phyloP scores from a whole-genome alignment of 1,140 invertebrate genomes.

The Hyles vespertilio region DNA sequence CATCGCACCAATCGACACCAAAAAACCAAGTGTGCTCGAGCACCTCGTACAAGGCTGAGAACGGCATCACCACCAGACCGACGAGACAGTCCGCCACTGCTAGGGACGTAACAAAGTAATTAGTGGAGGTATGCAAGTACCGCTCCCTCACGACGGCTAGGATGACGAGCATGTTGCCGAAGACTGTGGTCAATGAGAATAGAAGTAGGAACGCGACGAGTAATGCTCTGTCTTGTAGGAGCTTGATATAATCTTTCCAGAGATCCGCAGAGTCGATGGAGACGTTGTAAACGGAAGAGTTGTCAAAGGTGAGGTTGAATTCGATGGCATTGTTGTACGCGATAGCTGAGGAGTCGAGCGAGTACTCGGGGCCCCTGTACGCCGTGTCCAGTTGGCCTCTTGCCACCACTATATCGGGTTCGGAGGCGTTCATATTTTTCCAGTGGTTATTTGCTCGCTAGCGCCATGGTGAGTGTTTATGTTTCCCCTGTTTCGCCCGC shows the following conservation, averaged over 20 bases:
- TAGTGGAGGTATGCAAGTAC: constrained; percentile 95
- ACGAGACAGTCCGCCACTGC: constrained; percentile 98
- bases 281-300: constrained; percentile 42
- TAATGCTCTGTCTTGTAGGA: constrained; percentile 81
- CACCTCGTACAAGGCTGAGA: constrained; percentile 92
- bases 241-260: constrained; percentile 70
- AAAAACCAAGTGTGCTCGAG: constrained; percentile 91
- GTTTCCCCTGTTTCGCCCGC: constrained; percentile 63
- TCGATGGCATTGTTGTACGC: constrained; percentile 46
- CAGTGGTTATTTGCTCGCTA: constrained; percentile 54
- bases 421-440: constrained; percentile 68
- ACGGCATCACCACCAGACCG: constrained; percentile 97
- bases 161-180: constrained; percentile 97
- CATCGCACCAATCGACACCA: constrained; percentile 92
- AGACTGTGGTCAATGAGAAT: constrained; percentile 95
- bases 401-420: constrained; percentile 57
- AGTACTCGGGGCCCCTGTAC: constrained; percentile 52
- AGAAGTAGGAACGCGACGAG: constrained; percentile 90
- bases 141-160: constrained; percentile 93
- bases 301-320: constrained; percentile 55
- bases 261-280: constrained; percentile 44
- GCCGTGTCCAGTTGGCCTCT: constrained; percentile 57
- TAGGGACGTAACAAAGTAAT: constrained; percentile 98
- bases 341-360: constrained; percentile 31
- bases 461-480: constrained; percentile 66